These are phyloP conservation scores for Drosophila parthenogenetica DNA, from an alignment of 2,888 invertebrate genomes.

Conservation along the genomic window DNA sequence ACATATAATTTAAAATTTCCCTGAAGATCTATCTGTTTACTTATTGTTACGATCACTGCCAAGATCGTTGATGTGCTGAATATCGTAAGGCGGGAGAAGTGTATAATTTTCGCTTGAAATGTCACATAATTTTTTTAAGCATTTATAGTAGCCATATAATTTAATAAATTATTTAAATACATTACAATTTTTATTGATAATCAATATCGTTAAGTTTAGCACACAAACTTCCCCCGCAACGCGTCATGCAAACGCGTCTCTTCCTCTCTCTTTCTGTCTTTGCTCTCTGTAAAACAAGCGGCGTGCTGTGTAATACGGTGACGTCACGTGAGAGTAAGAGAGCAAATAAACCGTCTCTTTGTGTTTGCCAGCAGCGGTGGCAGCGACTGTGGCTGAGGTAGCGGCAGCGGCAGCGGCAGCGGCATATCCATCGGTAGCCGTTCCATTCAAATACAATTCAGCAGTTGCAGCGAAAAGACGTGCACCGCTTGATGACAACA, in stretches of 20 bases:
- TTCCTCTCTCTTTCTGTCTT: slow-evolving; percentile 3
- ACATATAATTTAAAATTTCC: too few relatives aligned
- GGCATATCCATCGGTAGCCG: slow-evolving; percentile 40
- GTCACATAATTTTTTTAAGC: too few relatives aligned
- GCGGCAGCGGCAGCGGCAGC: slow-evolving; percentile 20
- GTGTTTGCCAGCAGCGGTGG: slow-evolving; percentile 26
- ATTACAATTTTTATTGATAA: slow-evolving; percentile 31
- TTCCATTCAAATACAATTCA: slow-evolving; percentile 51
- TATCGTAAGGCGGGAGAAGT: too few relatives aligned
- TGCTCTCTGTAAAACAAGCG: neutral
- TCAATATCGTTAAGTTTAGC: slow-evolving; percentile 32
- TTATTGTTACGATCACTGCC: too few relatives aligned
- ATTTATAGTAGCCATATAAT: too few relatives aligned
- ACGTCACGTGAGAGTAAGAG: slow-evolving; percentile 15
- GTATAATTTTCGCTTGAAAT: too few relatives aligned
- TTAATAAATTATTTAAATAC: too few relatives aligned
- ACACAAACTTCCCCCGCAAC: slow-evolving; percentile 7
- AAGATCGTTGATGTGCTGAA: too few relatives aligned
- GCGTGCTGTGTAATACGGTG: slow-evolving; percentile 18
- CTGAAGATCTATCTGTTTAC: too few relatives aligned
- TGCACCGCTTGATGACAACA: slow-evolving; percentile 23
- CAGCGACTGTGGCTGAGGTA: slow-evolving; percentile 8
- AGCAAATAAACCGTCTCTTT: slow-evolving; percentile 9
- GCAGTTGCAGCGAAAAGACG: slow-evolving; percentile 47
- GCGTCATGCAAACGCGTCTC: neutral